Evolutionary conservation across 1,140 invertebrate genomes (phyloP).

Genomic region (Brachionus asplanchnoidis): DNA sequence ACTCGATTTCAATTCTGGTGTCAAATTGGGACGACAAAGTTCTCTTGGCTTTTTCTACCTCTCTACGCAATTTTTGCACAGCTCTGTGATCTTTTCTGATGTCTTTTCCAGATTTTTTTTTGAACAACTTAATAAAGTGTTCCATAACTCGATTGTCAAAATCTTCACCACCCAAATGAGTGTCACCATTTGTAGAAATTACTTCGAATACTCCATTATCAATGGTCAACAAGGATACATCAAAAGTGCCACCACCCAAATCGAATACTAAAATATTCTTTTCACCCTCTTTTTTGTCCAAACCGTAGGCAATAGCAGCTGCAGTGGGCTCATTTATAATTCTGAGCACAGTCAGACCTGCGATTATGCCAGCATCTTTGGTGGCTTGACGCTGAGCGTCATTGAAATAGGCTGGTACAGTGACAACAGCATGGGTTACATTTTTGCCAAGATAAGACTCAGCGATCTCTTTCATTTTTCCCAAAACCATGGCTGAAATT

Average conservation of each 20-base stretch:
- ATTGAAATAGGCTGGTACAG: constrained; percentile 96
- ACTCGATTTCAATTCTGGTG: constrained; percentile 97
- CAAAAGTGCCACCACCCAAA: constrained; percentile 98
- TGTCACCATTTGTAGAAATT: constrained; percentile 95
- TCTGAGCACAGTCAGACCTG: constrained; percentile 75
- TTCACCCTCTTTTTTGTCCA: constrained; percentile 97
- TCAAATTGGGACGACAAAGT: constrained; percentile 89
- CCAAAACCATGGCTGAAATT: constrained; percentile 93
- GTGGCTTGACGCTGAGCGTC: constrained; percentile 64
- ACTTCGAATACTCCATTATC: constrained; percentile 88
- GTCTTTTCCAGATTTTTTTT: constrained; percentile 98
- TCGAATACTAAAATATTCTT: constrained; percentile 99
- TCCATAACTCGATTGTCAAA: constrained; percentile 98
- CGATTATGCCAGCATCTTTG: constrained; percentile 57
- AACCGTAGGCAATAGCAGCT: constrained; percentile 96
- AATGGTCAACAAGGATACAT: constrained; percentile 96
- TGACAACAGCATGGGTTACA: constrained; percentile 90
- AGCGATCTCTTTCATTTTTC: constrained; percentile 96
- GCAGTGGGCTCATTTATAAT: constrained; percentile 94
- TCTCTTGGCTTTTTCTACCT: constrained; percentile 95
- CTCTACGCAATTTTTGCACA: constrained; percentile 89
- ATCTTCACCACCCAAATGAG: constrained; percentile 94
- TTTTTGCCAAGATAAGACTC: constrained; percentile 92
- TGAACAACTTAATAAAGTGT: constrained; percentile 95
- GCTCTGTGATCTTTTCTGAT: constrained; percentile 87